phyloP scores from a whole-genome alignment of 2,888 invertebrate genomes.

The Cosmopolites sordidus region DNA sequence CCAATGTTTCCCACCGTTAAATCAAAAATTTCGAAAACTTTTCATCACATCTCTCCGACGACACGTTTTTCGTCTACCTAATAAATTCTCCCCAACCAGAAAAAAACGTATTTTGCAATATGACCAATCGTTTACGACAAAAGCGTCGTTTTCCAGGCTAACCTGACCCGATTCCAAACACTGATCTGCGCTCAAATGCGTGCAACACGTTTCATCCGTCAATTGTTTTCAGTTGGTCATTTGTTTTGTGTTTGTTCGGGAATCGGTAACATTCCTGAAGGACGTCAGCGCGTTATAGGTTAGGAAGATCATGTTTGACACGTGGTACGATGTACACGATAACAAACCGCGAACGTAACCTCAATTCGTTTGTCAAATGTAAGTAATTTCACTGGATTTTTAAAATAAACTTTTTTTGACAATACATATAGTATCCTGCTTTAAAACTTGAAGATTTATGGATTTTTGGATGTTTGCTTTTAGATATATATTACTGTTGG shows the following conservation, averaged over 20 bases:
- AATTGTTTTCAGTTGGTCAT: slow-evolving; percentile 21
- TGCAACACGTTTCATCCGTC: slow-evolving; percentile 16
- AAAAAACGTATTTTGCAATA: too few relatives aligned
- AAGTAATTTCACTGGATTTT: slow-evolving; percentile 1
- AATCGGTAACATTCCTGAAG: background rate
- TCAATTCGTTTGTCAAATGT: slow-evolving; percentile 3
- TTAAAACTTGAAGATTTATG: too few relatives aligned
- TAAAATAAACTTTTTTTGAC: too few relatives aligned
- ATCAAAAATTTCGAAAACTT: too few relatives aligned
- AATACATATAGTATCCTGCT: too few relatives aligned
- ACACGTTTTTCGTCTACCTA: too few relatives aligned
- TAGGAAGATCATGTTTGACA: background rate
- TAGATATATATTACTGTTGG: too few relatives aligned
- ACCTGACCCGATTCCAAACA: slow-evolving; percentile 7
- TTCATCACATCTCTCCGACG: too few relatives aligned
- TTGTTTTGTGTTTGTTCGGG: slow-evolving; percentile 20
- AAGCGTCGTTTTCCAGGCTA: slow-evolving; percentile 10
- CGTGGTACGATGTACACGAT: background rate
- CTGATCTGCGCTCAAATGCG: slow-evolving; percentile 18
- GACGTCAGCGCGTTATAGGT: background rate
- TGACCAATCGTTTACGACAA: too few relatives aligned
- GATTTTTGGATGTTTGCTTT: too few relatives aligned
- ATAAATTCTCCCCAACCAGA: too few relatives aligned
- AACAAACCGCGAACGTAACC: slow-evolving; percentile 7
- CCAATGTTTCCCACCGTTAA: too few relatives aligned